These are phyloP conservation scores for Cerceris rybyensis DNA, from an alignment of 2,888 invertebrate genomes.

Conservation along the genomic window DNA sequence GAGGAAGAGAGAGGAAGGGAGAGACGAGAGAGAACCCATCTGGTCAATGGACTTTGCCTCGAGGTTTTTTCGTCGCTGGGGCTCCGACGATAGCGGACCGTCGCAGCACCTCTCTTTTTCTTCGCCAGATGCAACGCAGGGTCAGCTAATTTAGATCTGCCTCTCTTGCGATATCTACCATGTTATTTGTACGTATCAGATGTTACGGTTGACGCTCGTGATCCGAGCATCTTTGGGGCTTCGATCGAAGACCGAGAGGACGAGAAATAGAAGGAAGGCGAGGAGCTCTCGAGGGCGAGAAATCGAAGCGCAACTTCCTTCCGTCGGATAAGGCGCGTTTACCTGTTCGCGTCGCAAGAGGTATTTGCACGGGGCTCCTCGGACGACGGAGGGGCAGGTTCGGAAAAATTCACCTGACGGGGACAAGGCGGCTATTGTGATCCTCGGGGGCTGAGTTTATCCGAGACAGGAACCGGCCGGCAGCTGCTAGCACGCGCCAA, in stretches of 20 bases:
- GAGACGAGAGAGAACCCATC: constrained; percentile 61
- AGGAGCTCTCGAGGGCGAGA: constrained; percentile 1
- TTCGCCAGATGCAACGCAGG: constrained; percentile 71
- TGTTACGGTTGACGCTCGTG: constrained; percentile 9
- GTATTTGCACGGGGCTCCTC: constrained; percentile 51
- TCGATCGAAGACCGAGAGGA: background rate
- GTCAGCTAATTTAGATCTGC: constrained; percentile 65
- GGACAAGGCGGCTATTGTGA: constrained; percentile 77
- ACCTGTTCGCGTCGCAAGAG: constrained; percentile 67
- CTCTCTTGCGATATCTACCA: constrained; percentile 34
- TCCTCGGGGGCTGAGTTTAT: constrained; percentile 66
- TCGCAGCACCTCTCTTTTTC: constrained; percentile 58
- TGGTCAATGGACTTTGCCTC: constrained; percentile 76
- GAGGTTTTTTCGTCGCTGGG: constrained; percentile 38
- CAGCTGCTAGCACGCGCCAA: constrained; percentile 79
- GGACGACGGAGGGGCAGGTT: constrained; percentile 61
- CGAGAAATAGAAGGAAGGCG: background rate
- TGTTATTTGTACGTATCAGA: constrained; percentile 49
- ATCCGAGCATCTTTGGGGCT: background rate
- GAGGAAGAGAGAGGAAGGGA: constrained; percentile 9
- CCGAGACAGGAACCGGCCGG: constrained; percentile 69
- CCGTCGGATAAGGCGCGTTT: constrained; percentile 65
- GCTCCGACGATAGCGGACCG: constrained; percentile 59
- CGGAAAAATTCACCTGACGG: constrained; percentile 78
- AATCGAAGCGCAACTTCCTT: constrained; percentile 39